Percentiles rank a stretch among this genome's conserved stretches.
Conservation (phyloP, 2,797 vertebrate genomes). For the Vespertilio murinus region DNA sequence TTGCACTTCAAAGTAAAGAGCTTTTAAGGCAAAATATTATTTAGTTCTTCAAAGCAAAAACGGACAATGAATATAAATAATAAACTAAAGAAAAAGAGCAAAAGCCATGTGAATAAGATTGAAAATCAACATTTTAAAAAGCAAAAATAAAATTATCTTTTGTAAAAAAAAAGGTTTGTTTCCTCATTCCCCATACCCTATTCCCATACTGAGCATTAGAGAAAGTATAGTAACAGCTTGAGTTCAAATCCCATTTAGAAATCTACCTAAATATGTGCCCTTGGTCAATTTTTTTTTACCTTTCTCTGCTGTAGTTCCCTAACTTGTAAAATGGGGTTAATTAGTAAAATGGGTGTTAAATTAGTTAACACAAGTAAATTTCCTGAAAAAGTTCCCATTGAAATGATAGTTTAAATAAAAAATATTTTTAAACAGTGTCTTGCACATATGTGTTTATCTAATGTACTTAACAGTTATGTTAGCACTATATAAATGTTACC, state of each 20-base stretch:
- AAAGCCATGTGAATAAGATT: neutral
- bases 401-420: constrained; percentile 2
- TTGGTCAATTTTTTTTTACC: neutral
- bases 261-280: neutral
- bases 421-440: neutral
- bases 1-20: neutral
- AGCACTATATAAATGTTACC: neutral
- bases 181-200: fast-evolving
- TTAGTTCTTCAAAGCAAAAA: neutral
- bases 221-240: neutral
- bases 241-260: neutral
- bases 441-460: neutral
- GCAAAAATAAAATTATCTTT: neutral
- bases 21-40: neutral
- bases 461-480: neutral
- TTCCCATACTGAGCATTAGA: neutral
- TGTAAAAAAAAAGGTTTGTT: neutral
- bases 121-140: neutral
- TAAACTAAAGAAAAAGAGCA: neutral
- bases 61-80: neutral
- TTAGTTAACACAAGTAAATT: neutral
- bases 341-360: neutral
- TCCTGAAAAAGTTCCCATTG: neutral
- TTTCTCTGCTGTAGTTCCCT: neutral
- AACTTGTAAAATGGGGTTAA: neutral